Evolutionary conservation across 2,797 vertebrate genomes (phyloP).

Genomic region (Lophius americanus): DNA sequence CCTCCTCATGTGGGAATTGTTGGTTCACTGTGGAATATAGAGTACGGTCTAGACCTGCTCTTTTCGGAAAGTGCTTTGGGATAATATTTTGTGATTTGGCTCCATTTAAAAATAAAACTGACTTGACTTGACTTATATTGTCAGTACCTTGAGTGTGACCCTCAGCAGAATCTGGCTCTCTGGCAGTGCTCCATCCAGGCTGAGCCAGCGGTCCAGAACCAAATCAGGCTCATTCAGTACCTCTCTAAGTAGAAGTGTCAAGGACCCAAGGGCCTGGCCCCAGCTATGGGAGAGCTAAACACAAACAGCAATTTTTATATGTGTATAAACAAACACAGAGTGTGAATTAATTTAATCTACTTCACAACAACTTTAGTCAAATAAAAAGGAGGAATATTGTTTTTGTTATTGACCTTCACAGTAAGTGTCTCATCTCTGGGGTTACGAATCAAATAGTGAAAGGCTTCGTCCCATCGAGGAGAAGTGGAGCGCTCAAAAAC

Average conservation of each 20-base stretch:
- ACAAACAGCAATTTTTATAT: slow-evolving; percentile 14
- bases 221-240: slow-evolving; percentile 82
- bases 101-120: too few relatives aligned
- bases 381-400: slow-evolving; percentile 1
- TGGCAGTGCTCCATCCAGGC: slow-evolving; percentile 80
- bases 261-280: slow-evolving; percentile 81
- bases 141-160: slow-evolving; percentile 86
- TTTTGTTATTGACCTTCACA: slow-evolving; percentile 81
- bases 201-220: slow-evolving; percentile 87
- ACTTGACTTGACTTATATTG: background rate
- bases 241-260: slow-evolving; percentile 84
- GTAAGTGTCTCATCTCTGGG: slow-evolving; percentile 85
- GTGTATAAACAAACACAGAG: background rate
- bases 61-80: too few relatives aligned
- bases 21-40: too few relatives aligned
- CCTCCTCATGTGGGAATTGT: too few relatives aligned
- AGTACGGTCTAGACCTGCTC: too few relatives aligned
- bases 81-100: too few relatives aligned
- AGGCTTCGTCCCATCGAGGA: slow-evolving; percentile 90
- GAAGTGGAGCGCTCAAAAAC: slow-evolving; percentile 81
- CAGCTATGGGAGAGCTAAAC: slow-evolving; percentile 82
- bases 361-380: background rate
- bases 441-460: slow-evolving; percentile 87
- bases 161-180: slow-evolving; percentile 88
- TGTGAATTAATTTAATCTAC: background rate